phyloP scores from a whole-genome alignment of 1,140 invertebrate genomes.

The Planococcus citri region DNA sequence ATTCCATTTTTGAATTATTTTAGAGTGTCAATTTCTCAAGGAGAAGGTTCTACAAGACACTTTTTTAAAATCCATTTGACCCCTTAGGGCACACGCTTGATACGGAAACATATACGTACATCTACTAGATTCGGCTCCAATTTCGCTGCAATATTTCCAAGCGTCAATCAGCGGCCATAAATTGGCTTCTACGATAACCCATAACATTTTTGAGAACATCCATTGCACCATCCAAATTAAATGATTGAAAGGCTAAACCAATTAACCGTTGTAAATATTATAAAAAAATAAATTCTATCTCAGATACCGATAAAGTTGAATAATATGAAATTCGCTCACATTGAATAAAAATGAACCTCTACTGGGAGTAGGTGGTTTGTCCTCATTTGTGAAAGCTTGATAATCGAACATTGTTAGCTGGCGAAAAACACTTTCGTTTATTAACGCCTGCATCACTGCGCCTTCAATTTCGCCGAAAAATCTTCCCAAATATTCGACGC shows the following conservation, averaged over 20 bases:
- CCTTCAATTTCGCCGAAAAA: conserved; percentile 79
- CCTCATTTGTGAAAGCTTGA: conserved; percentile 58
- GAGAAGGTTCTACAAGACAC: no score
- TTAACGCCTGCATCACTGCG: conserved; percentile 62
- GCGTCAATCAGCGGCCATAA: background rate
- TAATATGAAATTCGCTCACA: background rate
- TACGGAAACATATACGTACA: no score
- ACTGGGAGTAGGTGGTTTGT: background rate
- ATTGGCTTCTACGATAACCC: background rate
- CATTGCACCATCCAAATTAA: background rate
- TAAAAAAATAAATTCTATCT: no score
- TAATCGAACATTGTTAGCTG: conserved; percentile 71
- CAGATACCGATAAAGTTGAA: no score
- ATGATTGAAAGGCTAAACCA: background rate
- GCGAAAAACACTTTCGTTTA: conserved; percentile 58
- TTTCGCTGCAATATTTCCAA: background rate
- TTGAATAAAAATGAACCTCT: background rate
- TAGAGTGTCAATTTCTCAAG: no score
- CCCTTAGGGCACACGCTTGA: no score
- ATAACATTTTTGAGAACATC: background rate
- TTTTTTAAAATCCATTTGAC: no score
- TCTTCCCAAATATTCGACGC: conserved; percentile 49
- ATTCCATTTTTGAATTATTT: no score
- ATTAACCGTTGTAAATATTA: no score
- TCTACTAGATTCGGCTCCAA: no score